These are phyloP conservation scores for Chironomus striatipennis DNA, from an alignment of 1,140 invertebrate species.

Conservation along the genomic window DNA sequence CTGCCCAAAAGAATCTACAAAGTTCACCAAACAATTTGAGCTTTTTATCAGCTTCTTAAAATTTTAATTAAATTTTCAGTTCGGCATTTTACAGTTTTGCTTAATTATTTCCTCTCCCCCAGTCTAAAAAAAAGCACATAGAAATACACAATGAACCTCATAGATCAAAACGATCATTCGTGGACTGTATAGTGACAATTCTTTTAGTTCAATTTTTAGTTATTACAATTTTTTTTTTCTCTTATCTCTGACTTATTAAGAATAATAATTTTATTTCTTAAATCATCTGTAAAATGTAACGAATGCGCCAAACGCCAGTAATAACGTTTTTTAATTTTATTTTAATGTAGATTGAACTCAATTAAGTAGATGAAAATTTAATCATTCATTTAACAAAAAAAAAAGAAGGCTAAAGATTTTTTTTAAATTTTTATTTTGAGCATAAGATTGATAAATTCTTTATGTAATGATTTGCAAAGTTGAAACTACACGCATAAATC, in stretches of 20 bases:
- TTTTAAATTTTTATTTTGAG: neutral
- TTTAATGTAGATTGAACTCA: too few relatives aligned
- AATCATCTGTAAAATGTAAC: neutral
- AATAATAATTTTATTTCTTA: too few relatives aligned
- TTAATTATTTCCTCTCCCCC: neutral
- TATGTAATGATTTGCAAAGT: neutral
- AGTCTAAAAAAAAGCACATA: neutral
- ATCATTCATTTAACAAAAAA: neutral
- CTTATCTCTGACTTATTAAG: neutral
- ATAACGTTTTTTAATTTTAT: neutral
- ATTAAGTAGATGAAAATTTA: too few relatives aligned
- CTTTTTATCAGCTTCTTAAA: neutral
- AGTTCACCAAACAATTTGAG: neutral
- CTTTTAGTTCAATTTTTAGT: slow-evolving; percentile 21
- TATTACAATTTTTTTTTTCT: neutral
- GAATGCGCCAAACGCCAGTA: slow-evolving; percentile 5
- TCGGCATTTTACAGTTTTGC: neutral
- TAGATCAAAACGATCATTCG: neutral
- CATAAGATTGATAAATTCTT: neutral
- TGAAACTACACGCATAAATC: neutral
- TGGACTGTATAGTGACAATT: slow-evolving; percentile 23
- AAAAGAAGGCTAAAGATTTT: slow-evolving; percentile 10
- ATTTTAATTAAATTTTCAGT: neutral
- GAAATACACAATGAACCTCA: neutral
- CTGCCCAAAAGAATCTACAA: too few relatives aligned